Base-by-base conservation (phyloP, 2,113 vertebrate genomes). In the Syngnathoides biaculeatus region DNA sequence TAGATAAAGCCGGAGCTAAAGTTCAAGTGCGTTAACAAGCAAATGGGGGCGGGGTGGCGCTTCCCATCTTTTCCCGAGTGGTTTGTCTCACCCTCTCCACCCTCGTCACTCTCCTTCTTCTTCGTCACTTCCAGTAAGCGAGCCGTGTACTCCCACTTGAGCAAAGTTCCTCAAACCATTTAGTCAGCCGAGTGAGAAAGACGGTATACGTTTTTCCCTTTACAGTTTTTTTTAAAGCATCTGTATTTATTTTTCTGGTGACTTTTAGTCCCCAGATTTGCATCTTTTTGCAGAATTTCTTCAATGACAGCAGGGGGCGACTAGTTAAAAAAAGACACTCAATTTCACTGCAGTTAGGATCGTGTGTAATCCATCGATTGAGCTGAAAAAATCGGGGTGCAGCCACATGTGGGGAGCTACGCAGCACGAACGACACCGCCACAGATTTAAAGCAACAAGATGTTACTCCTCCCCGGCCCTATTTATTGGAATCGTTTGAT, bases 1-100 rank as follows among this genome's bases (percentile, higher is more conserved):
- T 35, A 72, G 62, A 79, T 62, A 35, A 74, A 71, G 70, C 61
- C 66, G 55, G 43, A 69, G 48, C 58, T 40, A 65, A 77, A 78
- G 85, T 79, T 85, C 57, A 73, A 84, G 71, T 66, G 45, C 27
- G 78, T 72, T 14, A 79, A 58, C 45, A 22, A 85, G 72, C n/a
- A 48, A 70, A 64, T 14, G n/a, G 43, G 45, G 26, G 15, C 26
- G 6, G 22, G 19, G 72, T 45, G 58, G 24, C 59, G 24, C 59
- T 79, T 70, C 63, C 68, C 47, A 53, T 68, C 26, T 66, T 48
- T 67, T 58, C 48, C 20, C 58, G 20, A 40, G 35, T 30, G 50
- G 64, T 1, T 55, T 62, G 27, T 9, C 4, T 19, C 10, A 2
- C 3, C n/a, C 26, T 26, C 13, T 65, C 58, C 47, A 65, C 55